Evolutionary conservation across 2,888 invertebrate genomes (phyloP), one percentile per base, ranked within the genome.

Genomic region (Eupithecia centaureata): DNA sequence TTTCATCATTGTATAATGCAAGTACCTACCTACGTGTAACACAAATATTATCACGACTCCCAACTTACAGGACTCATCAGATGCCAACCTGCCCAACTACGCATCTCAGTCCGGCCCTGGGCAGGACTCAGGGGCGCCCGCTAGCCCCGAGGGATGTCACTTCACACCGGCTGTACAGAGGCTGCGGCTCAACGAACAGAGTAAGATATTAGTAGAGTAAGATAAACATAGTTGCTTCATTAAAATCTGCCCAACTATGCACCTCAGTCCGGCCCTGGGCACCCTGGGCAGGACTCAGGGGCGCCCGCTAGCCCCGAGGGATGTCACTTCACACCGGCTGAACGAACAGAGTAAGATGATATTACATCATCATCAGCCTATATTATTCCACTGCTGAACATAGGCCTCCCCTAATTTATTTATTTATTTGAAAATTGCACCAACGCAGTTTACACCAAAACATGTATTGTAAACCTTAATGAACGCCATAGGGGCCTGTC

Each of bases 251-350:
- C 83, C 0, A 82, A 82, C 67, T 89, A 83, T 73, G 72, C 74
- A 0, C 75, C 86, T 0, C 82, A 81, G 67, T 86, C 87, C 62
- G 82, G 84, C 1, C 89, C 86, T 0, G 33, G 5, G 5, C 5
- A 33, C 33, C 7, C 5, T 60, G 28, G 30, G n/a, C 82, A 84
- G 1, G 93, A 91, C 75, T 91, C 92, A 0, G 91, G 92, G 0
- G 91, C 92, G 0, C 90, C 91, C 0, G 90, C 91, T 1, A 92
- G 92, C 27, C 93, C 93, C 0, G 93, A 93, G 15, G 73, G 77
- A n/a, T 83, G 83, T 73, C 77, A 70, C 61, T 91, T 82, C 72
- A 90, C 89, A 62, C 93, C 93, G 0, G 93, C 93, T 0, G 86
- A 93, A 92, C 70, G 93, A 94, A 47, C 92, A 92, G 69, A 82